phyloP scores from a whole-genome alignment of 2,797 vertebrate species.

The Lophotriccus pileatus region DNA sequence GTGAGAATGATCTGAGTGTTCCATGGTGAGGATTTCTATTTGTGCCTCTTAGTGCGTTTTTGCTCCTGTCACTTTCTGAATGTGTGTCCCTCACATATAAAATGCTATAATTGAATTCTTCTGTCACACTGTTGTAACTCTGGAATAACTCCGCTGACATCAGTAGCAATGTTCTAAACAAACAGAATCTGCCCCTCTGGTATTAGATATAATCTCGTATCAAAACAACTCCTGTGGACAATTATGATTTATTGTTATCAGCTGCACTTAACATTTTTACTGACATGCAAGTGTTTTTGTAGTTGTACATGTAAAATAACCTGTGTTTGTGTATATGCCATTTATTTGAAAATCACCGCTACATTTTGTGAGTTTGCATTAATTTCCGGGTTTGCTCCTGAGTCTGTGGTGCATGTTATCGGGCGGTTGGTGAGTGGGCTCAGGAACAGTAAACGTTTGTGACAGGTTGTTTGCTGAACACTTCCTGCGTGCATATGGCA shows the following conservation, averaged over 20 bases:
- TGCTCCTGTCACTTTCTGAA: not conserved
- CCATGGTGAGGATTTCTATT: not conserved
- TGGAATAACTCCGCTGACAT: not conserved
- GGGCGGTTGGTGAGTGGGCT: not conserved
- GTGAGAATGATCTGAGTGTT: not conserved
- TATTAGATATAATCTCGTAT: not conserved
- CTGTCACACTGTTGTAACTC: not conserved
- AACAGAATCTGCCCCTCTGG: not conserved
- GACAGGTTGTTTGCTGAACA: conserved; percentile 57
- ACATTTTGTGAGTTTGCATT: not conserved
- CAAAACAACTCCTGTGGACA: not conserved
- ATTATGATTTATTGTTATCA: not conserved
- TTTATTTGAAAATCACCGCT: not conserved
- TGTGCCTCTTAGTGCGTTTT: not conserved
- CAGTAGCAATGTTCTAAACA: not conserved
- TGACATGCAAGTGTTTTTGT: not conserved
- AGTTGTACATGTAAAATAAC: not conserved
- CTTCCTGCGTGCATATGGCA: conserved; percentile 57
- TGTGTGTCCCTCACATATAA: not conserved
- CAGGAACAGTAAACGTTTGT: not conserved
- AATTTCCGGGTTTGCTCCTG: not conserved
- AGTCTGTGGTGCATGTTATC: not conserved
- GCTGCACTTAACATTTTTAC: not conserved
- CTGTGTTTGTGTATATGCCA: too few relatives aligned
- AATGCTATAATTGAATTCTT: not conserved